Base-by-base conservation (phyloP, 1,140 invertebrate genomes). In the Pogonognathellus flavescens region DNA sequence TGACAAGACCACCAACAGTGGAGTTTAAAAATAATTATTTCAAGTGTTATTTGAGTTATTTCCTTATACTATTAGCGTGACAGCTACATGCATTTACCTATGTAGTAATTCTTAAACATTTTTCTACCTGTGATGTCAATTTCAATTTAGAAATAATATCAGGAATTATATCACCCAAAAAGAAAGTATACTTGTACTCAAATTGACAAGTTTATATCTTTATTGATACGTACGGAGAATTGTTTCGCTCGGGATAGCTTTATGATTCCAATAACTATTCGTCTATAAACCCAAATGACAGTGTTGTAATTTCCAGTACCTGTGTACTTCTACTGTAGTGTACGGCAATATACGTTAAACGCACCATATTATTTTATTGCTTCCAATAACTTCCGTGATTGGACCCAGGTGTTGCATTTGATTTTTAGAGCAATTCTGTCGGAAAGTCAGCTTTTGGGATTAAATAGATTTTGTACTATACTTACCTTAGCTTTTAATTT, bases 1-100 rank as follows among this genome's bases (percentile, higher is more conserved):
- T 76, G 70, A 76, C 70, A 50, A 6, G 70, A 76, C 70, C 70
- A 76, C 70, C 70, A n/a, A 50, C 70, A 18, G 70, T 76, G 70
- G 13, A 16, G 14, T 76, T 31, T 50, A 76, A 50, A 76, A 76
- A 76, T 76, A 76, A 13, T 3, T 31, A 25, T 11, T 76, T n/a
- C 16, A 55, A 1, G 53, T 25, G 22, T 25, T 25, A 25, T 25
- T 25, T n/a, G n/a, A n/a, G n/a, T n/a, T n/a, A n/a, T n/a, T n/a
- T n/a, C n/a, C n/a, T n/a, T n/a, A n/a, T n/a, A n/a, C n/a, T n/a
- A n/a, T n/a, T n/a, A n/a, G n/a, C n/a, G n/a, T n/a, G n/a, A n/a
- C n/a, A n/a, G n/a, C n/a, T 41, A 41, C 31, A 57, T 57, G 25
- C 70, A 49, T 31, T 14, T n/a, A 18, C 49, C 31, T 41, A 3